phyloP scores from a whole-genome alignment of 2,113 vertebrate genomes.

The Sinocyclocheilus anshuiensis region DNA sequence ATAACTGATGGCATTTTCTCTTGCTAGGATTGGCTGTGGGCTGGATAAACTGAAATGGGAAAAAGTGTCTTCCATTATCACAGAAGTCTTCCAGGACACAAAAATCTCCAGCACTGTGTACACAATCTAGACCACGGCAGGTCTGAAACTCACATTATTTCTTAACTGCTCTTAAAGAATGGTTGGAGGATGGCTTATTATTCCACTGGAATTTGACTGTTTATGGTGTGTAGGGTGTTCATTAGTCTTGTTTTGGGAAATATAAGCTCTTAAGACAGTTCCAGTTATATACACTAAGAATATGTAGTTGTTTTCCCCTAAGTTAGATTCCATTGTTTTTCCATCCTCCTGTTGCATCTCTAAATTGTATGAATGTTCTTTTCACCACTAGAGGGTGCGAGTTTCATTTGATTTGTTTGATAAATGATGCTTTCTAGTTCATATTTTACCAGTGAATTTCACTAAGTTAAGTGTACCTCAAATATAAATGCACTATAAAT shows the following conservation, averaged over 20 bases:
- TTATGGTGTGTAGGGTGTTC: background rate
- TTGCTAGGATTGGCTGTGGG: conserved; percentile 90
- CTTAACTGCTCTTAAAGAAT: background rate
- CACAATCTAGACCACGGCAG: conserved; percentile 62
- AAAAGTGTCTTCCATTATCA: conserved; percentile 83
- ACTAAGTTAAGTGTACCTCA: background rate
- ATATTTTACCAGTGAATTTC: background rate
- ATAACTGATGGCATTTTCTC: conserved; percentile 27
- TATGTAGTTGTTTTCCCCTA: background rate
- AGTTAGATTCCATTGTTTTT: background rate
- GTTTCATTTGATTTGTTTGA: background rate
- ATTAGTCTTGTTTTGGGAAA: background rate
- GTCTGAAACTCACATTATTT: background rate
- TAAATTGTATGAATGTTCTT: background rate
- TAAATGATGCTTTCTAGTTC: background rate
- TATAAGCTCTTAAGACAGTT: background rate
- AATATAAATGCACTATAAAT: background rate
- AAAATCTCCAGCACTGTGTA: conserved; percentile 88
- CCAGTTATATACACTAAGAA: background rate
- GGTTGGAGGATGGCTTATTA: background rate
- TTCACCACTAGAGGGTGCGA: background rate
- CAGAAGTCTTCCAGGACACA: conserved; percentile 83
- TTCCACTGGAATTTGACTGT: conserved; percentile 28
- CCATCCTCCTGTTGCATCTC: background rate
- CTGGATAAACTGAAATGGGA: conserved; percentile 86